Base-by-base conservation (phyloP, 2,888 invertebrate genomes). In the Elysia crispata region DNA sequence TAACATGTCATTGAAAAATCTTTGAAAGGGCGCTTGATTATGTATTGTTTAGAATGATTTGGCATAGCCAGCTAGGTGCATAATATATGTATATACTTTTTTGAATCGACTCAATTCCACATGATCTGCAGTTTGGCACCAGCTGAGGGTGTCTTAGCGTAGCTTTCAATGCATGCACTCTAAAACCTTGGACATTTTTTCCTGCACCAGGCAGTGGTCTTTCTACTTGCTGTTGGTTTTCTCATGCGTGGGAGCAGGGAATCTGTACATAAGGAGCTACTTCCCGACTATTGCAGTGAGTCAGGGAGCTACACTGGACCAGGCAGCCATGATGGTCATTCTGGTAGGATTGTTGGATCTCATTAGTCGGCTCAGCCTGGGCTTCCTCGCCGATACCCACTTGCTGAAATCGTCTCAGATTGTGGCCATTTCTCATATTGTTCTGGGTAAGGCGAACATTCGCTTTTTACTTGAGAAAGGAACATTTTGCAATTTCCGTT, bases 311-410 rank as follows among this genome's bases (percentile, higher is more conserved):
- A 72, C 77, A 0, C 62, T 57, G 8, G 62, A 69, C 15, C n/a
- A 75, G 3, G 80, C 76, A 1, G 80, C 83, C 0, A 62, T 81
- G 8, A 49, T 82, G 23, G 8, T 82, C 57, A 76, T 74, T 1
- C 69, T 83, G 30, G 20, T 75, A 5, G 83, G 83, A 0, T 72
- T 62, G 0, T 77, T 79, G 49, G 81, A 81, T 57, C 75, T 83
- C 18, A 50, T 79, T 57, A 81, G 82, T 50, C 78, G 81, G 1
- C 31, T 82, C 57, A 49, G 31, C 1, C n/a, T 79, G 15, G 83
- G 83, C 1, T 33, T 70, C 25, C 33, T 83, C 20, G 79, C 83
- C 13, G 83, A 83, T 60, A 67, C 80, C 1, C 60, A 78, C 13
- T 5, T 76, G 8, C 33, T 83, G 41, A 76, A 67, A 54, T 25